Percentiles rank a stretch among this genome's conserved stretches.
Evolutionary conservation across 2,888 invertebrate genomes (phyloP).

Genomic region (Thymelicus acteon): DNA sequence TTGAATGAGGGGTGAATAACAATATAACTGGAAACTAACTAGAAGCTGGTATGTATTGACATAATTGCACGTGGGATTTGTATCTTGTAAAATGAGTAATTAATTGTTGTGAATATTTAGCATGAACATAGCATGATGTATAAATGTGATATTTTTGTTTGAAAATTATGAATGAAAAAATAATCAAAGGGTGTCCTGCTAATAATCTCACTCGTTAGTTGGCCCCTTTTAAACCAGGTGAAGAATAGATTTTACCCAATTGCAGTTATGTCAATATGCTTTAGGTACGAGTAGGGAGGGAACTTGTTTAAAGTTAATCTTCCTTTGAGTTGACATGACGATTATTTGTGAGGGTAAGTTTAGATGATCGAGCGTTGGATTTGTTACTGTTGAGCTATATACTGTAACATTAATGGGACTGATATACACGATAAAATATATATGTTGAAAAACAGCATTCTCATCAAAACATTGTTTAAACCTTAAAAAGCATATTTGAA

Average conservation of each 20-base stretch:
- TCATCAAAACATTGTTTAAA: no score
- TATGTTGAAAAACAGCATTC: no score
- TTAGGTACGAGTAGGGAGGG: background rate
- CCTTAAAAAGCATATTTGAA: no score
- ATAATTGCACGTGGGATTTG: background rate
- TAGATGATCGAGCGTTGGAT: conserved; percentile 2
- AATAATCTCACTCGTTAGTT: no score
- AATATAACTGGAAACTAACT: background rate
- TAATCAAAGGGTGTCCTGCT: no score
- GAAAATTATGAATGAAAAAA: no score
- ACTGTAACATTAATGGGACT: no score
- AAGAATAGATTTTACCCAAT: background rate
- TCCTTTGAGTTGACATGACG: background rate
- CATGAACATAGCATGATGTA: background rate
- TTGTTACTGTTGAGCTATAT: background rate
- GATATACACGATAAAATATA: no score
- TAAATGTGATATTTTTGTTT: background rate
- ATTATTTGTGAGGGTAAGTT: background rate
- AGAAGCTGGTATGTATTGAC: background rate
- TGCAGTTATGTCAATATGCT: background rate
- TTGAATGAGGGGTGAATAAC: background rate
- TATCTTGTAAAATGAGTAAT: background rate
- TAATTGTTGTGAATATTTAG: background rate
- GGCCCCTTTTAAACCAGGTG: no score
- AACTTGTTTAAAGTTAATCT: conserved; percentile 2